Conservation (phyloP, 2,797 vertebrate species). For the Cottoperca gobio region DNA sequence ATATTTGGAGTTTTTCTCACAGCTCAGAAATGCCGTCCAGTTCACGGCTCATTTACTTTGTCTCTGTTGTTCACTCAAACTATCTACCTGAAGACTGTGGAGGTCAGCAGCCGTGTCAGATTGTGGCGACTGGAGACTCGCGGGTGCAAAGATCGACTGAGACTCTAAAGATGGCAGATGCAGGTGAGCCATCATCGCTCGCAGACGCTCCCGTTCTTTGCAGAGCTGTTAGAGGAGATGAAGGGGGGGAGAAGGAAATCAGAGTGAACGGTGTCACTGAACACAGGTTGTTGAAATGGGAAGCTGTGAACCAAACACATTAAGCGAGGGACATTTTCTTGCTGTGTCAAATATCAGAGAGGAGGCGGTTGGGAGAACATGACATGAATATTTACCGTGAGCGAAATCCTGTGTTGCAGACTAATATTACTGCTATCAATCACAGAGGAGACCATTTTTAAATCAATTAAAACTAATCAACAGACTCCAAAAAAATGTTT, state of each 20-base stretch:
- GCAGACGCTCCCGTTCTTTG: conserved; percentile 97
- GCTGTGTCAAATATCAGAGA: conserved; percentile 21
- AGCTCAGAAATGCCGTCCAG: conserved; percentile 75
- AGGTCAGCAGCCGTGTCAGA: conserved; percentile 43
- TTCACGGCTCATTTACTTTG: conserved; percentile 86
- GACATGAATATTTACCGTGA: conserved; percentile 19
- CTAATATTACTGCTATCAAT: not conserved
- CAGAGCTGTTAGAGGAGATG: conserved; percentile 90
- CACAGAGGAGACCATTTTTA: not conserved
- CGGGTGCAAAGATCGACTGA: conserved; percentile 91
- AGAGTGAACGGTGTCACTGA: conserved; percentile 54
- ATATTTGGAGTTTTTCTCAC: conserved; percentile 76
- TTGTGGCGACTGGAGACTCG: conserved; percentile 72
- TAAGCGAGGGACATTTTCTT: not conserved
- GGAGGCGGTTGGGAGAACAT: not conserved
- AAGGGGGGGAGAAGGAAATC: conserved; percentile 48
- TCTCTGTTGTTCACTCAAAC: conserved; percentile 4
- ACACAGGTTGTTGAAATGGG: conserved; percentile 14
- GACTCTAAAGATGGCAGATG: conserved; percentile 94
- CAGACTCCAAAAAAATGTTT: too few species aligned
- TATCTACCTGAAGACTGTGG: conserved; percentile 59
- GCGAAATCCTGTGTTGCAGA: not conserved
- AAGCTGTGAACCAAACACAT: conserved; percentile 33
- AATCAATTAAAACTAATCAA: not conserved
- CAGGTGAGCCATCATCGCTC: conserved; percentile 99